Base-by-base conservation (phyloP, 2,888 invertebrate species). In the Harpalus rufipes region DNA sequence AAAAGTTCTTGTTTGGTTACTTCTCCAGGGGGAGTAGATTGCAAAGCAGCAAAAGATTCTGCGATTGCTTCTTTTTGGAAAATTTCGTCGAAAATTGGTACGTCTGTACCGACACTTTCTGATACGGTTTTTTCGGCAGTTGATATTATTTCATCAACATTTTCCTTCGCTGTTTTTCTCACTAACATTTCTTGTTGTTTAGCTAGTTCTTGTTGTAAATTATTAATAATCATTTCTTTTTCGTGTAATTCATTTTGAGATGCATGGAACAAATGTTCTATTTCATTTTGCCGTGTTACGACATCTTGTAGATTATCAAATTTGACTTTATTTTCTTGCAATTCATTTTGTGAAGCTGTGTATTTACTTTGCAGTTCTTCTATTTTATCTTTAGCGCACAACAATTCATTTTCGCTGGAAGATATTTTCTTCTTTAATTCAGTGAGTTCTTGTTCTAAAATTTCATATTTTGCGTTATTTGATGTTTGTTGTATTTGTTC, bases 181-280 rank as follows among this genome's bases (percentile, higher is more conserved):
- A 82, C 56, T 10, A 84, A n/a, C 68, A 63, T 8, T 51, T 85
- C 25, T 51, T 84, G 63, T 39, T 81, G 81, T 21, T 51, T 41
- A 25, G 39, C n/a, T 92, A 81, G 56, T 32, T 85, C 79, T 56
- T 83, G 81, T 78, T 72, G 81, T 51, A 78, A 41, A 63, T 58
- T 78, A 74, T 51, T 63, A 21, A 79, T 41, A 16, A 25, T 72
- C 58, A 39, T 65, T 39, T 84, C 68, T 59, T 91, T 91, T 87
- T 91, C 89, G 58, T 86, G 80, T 44, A 92, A 21, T 25, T 88
- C 63, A 25, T 74, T 85, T 87, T 91, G 89, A 74, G 92, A 87
- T 21, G 90, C 86, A 86, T 90, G 88, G 88, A 91, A 91, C 44
- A 87, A 87, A 81, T 88, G 59, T 81, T n/a, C 16, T 56, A 79